These are phyloP conservation scores for Bergia puertoricense DNA, from an alignment of 92 coral and sea anemone species.

Conservation along the genomic window DNA sequence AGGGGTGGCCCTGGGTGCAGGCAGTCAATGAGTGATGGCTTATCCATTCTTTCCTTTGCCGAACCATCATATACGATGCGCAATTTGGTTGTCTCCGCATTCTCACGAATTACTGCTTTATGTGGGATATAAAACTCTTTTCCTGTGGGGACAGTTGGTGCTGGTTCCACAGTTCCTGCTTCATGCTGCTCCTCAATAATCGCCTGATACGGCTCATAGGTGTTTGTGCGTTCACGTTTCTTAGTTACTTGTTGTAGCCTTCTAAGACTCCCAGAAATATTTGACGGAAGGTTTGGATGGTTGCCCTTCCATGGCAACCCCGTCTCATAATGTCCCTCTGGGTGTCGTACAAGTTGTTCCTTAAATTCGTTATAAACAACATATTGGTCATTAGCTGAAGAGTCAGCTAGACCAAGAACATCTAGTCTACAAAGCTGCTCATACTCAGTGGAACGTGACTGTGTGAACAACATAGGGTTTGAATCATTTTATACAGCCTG, in stretches of 20 bases:
- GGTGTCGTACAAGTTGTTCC: slow-evolving; percentile 34
- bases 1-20: slow-evolving; percentile 1
- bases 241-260: neutral
- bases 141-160: slow-evolving; percentile 22
- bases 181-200: slow-evolving; percentile 22
- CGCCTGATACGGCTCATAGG: neutral
- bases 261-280: slow-evolving; percentile 23
- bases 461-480: slow-evolving; percentile 24
- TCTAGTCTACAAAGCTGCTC: slow-evolving; percentile 57
- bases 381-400: slow-evolving; percentile 46
- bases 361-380: neutral
- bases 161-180: slow-evolving; percentile 2
- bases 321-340: slow-evolving; percentile 27
- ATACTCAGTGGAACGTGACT: slow-evolving; percentile 34
- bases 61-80: slow-evolving; percentile 13
- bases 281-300: slow-evolving; percentile 21
- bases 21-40: neutral
- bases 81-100: neutral
- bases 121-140: slow-evolving; percentile 8
- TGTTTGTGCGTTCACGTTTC: slow-evolving; percentile 16
- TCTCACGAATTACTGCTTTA: slow-evolving; percentile 12
- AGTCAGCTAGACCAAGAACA: slow-evolving; percentile 57
- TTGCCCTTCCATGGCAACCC: slow-evolving; percentile 22
- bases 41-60: neutral
- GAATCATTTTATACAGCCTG: slow-evolving; percentile 49